Conservation (phyloP, 2,888 invertebrate species). For the Ptychoptera albimana region DNA sequence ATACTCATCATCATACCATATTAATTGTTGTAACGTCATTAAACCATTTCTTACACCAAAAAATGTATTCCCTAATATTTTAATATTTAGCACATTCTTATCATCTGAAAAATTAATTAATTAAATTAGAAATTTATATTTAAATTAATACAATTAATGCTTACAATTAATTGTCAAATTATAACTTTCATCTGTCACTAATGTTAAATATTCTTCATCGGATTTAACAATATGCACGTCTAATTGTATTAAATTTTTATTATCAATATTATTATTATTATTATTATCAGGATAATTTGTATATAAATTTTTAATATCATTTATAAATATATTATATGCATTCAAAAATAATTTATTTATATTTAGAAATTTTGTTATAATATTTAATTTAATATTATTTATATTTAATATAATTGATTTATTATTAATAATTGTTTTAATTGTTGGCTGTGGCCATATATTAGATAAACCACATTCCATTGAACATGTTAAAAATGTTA, state of each 20-base stretch:
- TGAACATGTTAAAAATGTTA: slow-evolving; percentile 56
- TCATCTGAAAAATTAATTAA: slow-evolving; percentile 20
- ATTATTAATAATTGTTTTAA: slow-evolving; percentile 47
- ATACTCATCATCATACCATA: slow-evolving; percentile 59
- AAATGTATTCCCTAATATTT: slow-evolving; percentile 48
- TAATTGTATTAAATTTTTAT: slow-evolving; percentile 17
- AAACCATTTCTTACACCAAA: slow-evolving; percentile 65
- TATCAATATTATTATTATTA: slow-evolving; percentile 2
- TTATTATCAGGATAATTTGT: slow-evolving; percentile 1
- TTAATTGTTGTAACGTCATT: slow-evolving; percentile 62
- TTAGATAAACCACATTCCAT: slow-evolving; percentile 59
- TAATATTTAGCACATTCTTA: slow-evolving; percentile 34
- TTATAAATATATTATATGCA: slow-evolving; percentile 24
- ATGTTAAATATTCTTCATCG: slow-evolving; percentile 38
- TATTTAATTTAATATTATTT: slow-evolving; percentile 20
- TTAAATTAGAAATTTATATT: background rate
- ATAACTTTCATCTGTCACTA: slow-evolving; percentile 62
- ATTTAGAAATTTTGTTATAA: slow-evolving; percentile 21
- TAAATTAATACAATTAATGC: slow-evolving; percentile 12
- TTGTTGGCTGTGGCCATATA: slow-evolving; percentile 69
- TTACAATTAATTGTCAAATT: slow-evolving; percentile 40
- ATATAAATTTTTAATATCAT: slow-evolving; percentile 18
- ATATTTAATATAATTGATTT: slow-evolving; percentile 38
- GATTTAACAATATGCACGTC: slow-evolving; percentile 38
- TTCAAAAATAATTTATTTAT: slow-evolving; percentile 21